These are phyloP conservation scores for Setipinna tenuifilis DNA, from an alignment of 2,797 vertebrate species.

Conservation along the genomic window DNA sequence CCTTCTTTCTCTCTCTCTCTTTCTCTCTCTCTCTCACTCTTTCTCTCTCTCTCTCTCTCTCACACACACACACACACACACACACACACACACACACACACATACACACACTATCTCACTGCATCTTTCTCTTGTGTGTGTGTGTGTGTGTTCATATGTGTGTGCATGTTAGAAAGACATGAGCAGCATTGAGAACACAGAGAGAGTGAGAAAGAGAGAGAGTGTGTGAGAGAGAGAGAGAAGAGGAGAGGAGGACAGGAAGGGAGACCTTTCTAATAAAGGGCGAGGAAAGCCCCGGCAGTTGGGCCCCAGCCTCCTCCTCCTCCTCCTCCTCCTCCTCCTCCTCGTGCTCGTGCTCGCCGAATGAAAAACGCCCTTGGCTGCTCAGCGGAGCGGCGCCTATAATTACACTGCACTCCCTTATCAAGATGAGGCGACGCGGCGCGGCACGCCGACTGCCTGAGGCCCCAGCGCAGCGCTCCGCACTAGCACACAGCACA, in stretches of 20 bases:
- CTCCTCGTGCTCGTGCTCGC: conserved; percentile 25
- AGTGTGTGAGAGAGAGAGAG: not conserved
- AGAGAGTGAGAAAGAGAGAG: conserved; percentile 29
- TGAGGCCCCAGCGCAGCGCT: conserved; percentile 12
- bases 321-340: not conserved
- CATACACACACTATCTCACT: not conserved
- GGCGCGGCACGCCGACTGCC: conserved; percentile 28
- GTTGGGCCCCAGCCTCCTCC: conserved; percentile 53
- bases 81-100: not conserved
- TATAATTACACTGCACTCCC: conserved; percentile 74
- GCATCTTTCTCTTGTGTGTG: not conserved
- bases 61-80: not conserved
- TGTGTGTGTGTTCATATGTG: not conserved
- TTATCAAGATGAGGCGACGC: conserved; percentile 65
- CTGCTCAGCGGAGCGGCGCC: conserved; percentile 67
- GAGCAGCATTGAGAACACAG: not conserved
- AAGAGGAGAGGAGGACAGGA: conserved; percentile 37
- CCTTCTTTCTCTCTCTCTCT: not conserved
- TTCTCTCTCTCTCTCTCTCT: not conserved
- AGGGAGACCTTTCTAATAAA: conserved; percentile 68
- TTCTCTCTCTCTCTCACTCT: not conserved
- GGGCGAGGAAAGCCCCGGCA: conserved; percentile 72
- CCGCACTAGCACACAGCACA: no score
- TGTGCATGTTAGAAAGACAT: not conserved
- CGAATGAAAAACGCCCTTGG: conserved; percentile 73